Percentiles rank a stretch among this genome's conserved stretches.
Conservation (phyloP, 2,888 invertebrate genomes). For the Unio delphinus region DNA sequence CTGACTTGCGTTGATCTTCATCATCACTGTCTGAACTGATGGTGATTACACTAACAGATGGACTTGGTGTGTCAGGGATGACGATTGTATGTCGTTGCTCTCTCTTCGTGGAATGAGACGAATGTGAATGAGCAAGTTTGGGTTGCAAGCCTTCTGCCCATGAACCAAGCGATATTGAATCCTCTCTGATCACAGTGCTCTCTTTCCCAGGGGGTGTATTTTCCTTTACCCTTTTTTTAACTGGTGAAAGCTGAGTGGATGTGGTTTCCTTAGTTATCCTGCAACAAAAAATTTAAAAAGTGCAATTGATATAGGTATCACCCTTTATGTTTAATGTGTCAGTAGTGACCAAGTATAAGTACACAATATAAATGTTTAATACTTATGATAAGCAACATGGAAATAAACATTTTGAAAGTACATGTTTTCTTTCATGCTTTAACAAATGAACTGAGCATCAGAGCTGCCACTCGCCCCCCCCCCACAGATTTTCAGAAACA, state of each 20-base stretch:
- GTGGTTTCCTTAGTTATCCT: slow-evolving; percentile 58
- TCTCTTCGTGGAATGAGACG: slow-evolving; percentile 9
- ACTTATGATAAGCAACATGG: too few relatives aligned
- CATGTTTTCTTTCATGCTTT: too few relatives aligned
- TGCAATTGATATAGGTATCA: background rate
- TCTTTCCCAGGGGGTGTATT: slow-evolving; percentile 82
- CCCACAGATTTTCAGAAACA: too few relatives aligned
- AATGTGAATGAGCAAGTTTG: slow-evolving; percentile 32
- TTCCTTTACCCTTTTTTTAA: slow-evolving; percentile 97
- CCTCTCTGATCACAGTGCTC: slow-evolving; percentile 21
- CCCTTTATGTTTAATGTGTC: background rate
- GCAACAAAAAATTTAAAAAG: slow-evolving; percentile 71
- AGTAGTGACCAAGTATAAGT: too few relatives aligned
- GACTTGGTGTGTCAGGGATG: slow-evolving; percentile 95
- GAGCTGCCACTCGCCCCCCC: too few relatives aligned
- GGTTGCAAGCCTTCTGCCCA: slow-evolving; percentile 38
- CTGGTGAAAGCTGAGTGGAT: slow-evolving; percentile 89
- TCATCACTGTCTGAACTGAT: slow-evolving; percentile 97
- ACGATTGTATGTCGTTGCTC: slow-evolving; percentile 87
- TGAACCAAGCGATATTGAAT: slow-evolving; percentile 38
- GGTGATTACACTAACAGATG: slow-evolving; percentile 94
- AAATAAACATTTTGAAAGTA: too few relatives aligned
- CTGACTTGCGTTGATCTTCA: slow-evolving; percentile 48
- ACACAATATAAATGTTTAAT: too few relatives aligned
- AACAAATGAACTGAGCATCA: too few relatives aligned